Evolutionary conservation across 2,888 invertebrate species (phyloP).

Genomic region (Brenthis hecate): DNA sequence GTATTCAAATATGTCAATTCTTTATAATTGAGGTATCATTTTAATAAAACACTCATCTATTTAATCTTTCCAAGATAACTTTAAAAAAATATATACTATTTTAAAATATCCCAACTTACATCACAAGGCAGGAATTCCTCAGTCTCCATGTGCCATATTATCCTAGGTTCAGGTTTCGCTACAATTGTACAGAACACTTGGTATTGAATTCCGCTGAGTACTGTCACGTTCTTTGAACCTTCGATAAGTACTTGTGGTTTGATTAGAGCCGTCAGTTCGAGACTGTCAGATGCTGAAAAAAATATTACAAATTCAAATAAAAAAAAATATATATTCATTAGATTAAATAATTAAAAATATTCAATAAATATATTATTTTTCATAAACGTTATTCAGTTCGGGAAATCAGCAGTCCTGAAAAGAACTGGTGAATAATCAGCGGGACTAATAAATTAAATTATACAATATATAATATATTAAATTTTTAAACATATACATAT

Average conservation of each 20-base stretch:
- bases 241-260: constrained; percentile 59
- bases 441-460: no score
- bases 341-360: no score
- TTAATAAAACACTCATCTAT: no score
- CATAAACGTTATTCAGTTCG: no score
- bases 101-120: constrained; percentile 47
- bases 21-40: no score
- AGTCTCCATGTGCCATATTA: constrained; percentile 64
- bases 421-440: no score
- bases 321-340: constrained; percentile 16
- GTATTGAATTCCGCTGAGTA: constrained; percentile 54
- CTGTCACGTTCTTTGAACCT: constrained; percentile 56
- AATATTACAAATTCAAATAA: not conserved
- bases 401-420: no score
- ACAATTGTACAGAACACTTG: constrained; percentile 54
- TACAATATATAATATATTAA: no score
- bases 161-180: constrained; percentile 59
- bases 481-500: no score
- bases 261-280: constrained; percentile 53
- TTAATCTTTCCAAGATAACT: not conserved
- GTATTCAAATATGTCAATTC: no score
- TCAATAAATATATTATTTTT: no score
- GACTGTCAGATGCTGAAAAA: constrained; percentile 58
- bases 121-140: constrained; percentile 59
- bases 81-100: not conserved